phyloP scores from a whole-genome alignment of 2,888 invertebrate genomes.

The Physocephala rufipes region DNA sequence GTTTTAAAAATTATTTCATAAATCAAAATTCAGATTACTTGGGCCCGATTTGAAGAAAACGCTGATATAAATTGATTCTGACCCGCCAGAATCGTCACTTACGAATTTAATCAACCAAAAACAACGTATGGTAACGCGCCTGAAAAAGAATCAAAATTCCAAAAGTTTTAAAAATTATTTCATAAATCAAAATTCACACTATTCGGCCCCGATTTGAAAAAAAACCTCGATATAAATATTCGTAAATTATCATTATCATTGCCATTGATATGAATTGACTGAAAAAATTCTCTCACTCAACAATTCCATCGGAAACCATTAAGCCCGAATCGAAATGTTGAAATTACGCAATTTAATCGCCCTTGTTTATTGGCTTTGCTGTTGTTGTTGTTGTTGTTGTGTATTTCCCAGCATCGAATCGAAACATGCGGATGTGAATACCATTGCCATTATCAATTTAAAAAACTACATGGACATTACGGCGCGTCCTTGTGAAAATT shows the following conservation, averaged over 20 bases:
- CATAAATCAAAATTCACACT: no score
- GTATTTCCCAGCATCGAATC: slow-evolving; percentile 39
- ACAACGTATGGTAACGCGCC: slow-evolving; percentile 41
- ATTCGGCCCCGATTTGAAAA: no score
- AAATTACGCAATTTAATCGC: slow-evolving; percentile 53
- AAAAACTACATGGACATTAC: slow-evolving; percentile 58
- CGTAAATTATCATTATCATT: no score
- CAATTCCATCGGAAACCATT: neutral
- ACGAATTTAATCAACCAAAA: slow-evolving; percentile 44
- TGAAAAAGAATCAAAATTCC: neutral
- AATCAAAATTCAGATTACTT: no score
- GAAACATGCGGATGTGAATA: slow-evolving; percentile 53
- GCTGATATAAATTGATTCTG: no score
- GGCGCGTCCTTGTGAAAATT: slow-evolving; percentile 59
- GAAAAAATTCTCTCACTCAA: no score
- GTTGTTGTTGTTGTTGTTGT: slow-evolving; percentile 49
- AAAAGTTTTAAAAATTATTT: neutral
- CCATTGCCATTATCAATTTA: slow-evolving; percentile 54
- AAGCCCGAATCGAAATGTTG: slow-evolving; percentile 49
- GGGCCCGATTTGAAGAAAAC: no score
- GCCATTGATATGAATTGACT: no score
- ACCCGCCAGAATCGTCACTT: slow-evolving; percentile 2
- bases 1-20: no score
- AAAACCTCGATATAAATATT: no score
- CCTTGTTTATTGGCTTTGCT: slow-evolving; percentile 47